phyloP scores from a whole-genome alignment of 2,113 vertebrate genomes.

The Phycodurus eques region DNA sequence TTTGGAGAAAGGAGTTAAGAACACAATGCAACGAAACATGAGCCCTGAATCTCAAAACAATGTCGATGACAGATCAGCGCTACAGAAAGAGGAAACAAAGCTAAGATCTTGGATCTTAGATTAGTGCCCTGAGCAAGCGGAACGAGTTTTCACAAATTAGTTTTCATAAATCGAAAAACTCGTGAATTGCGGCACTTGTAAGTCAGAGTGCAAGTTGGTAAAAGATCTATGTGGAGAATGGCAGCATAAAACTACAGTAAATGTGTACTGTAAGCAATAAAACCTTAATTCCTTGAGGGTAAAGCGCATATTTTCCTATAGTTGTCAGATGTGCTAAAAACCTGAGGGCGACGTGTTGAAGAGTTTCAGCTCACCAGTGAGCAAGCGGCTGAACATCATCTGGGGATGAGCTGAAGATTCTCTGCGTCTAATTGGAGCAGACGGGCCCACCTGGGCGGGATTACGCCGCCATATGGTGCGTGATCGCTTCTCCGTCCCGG shows the following conservation, averaged over 20 bases:
- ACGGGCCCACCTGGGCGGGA: conserved; percentile 71
- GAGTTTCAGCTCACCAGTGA: not conserved
- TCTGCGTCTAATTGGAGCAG: conserved; percentile 61
- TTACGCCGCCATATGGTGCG: conserved; percentile 64
- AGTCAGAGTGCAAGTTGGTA: too few species aligned
- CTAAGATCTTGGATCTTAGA: too few species aligned
- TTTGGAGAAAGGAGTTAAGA: not conserved
- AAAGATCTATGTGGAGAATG: too few species aligned
- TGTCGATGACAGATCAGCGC: too few species aligned
- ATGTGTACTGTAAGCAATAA: too few species aligned
- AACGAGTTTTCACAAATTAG: too few species aligned
- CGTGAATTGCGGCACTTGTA: too few species aligned
- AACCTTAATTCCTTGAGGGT: not conserved
- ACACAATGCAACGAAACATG: not conserved
- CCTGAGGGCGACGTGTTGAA: not conserved
- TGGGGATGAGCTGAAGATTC: not conserved
- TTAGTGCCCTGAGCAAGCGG: too few species aligned
- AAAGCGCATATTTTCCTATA: not conserved
- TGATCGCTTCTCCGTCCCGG: conserved; percentile 15
- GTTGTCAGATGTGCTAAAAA: not conserved
- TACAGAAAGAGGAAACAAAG: too few species aligned
- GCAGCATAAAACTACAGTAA: too few species aligned
- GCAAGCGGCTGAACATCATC: not conserved
- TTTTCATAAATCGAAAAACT: too few species aligned
- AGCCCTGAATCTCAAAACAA: too few species aligned